These are phyloP conservation scores for Allacma fusca DNA, from an alignment of 2,888 invertebrate species.

Conservation along the genomic window DNA sequence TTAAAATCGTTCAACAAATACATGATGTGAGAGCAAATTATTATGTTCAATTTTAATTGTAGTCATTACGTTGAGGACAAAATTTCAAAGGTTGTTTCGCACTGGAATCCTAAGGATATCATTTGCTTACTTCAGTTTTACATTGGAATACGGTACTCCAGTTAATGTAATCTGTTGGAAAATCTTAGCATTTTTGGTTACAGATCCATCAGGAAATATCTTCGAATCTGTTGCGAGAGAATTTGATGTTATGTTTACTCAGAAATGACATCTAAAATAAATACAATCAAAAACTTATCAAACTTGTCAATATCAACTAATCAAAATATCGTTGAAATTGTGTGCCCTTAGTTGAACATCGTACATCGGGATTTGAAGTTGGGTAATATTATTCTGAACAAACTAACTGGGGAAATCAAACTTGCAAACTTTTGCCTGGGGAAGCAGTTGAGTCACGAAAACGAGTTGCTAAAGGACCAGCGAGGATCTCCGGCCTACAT, in stretches of 20 bases:
- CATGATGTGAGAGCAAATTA: constrained; percentile 70
- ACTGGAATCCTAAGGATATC: too few relatives aligned
- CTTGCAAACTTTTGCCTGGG: constrained; percentile 81
- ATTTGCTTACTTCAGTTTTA: too few relatives aligned
- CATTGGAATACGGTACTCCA: too few relatives aligned
- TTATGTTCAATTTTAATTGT: too few relatives aligned
- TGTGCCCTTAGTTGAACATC: constrained; percentile 73
- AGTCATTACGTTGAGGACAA: too few relatives aligned
- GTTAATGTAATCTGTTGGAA: too few relatives aligned
- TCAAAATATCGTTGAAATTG: neutral
- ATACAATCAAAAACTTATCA: too few relatives aligned
- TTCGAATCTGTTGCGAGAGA: too few relatives aligned
- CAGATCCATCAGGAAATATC: too few relatives aligned
- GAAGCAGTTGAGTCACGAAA: constrained; percentile 76
- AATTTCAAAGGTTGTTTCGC: too few relatives aligned
- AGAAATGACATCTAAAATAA: neutral
- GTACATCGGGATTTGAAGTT: constrained; percentile 80
- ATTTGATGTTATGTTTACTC: too few relatives aligned
- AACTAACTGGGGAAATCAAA: constrained; percentile 70
- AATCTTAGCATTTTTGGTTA: too few relatives aligned
- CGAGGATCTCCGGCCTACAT: constrained; percentile 83
- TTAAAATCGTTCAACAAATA: constrained; percentile 75
- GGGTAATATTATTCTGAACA: constrained; percentile 79
- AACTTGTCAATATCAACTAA: neutral
- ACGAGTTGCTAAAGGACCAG: constrained; percentile 77